Evolutionary conservation across 2,797 vertebrate genomes (phyloP).

Genomic region (Malurus splendens): DNA sequence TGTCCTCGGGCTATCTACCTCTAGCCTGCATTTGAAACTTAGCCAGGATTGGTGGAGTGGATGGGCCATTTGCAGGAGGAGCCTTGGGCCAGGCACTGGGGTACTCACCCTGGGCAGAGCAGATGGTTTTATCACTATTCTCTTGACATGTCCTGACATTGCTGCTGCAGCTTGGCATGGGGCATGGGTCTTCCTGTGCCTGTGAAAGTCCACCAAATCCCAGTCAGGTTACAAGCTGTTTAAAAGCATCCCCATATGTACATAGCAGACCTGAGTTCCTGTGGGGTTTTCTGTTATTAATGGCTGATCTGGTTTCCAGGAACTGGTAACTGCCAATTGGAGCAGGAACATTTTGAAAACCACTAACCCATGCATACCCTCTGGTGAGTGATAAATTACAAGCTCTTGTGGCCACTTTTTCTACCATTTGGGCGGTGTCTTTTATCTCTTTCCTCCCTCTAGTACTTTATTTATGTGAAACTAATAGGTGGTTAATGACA

Average conservation of each 20-base stretch:
- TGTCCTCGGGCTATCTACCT: not conserved
- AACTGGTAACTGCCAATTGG: not conserved
- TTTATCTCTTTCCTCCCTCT: not conserved
- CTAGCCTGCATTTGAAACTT: not conserved
- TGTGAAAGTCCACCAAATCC: not conserved
- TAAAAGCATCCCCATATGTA: not conserved
- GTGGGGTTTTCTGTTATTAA: not conserved
- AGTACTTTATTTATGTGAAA: not conserved
- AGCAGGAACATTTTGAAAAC: not conserved
- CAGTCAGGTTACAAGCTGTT: not conserved
- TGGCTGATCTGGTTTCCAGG: not conserved
- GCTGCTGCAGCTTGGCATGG: not conserved
- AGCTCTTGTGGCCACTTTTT: not conserved
- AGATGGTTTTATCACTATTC: not conserved
- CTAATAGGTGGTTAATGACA: not conserved
- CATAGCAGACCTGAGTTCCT: not conserved
- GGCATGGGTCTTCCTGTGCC: not conserved
- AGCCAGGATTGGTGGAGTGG: not conserved
- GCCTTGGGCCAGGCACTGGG: not conserved
- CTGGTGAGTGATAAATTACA: not conserved
- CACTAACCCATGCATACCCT: not conserved
- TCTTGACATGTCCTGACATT: not conserved
- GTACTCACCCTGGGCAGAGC: not conserved
- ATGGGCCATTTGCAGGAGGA: not conserved
- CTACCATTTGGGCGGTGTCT: not conserved